A percentile compares a stretch with the other conserved stretches of the same genome.
Evolutionary conservation across 2,888 invertebrate genomes (phyloP).

Genomic region (Pachliopta kotzebuea): DNA sequence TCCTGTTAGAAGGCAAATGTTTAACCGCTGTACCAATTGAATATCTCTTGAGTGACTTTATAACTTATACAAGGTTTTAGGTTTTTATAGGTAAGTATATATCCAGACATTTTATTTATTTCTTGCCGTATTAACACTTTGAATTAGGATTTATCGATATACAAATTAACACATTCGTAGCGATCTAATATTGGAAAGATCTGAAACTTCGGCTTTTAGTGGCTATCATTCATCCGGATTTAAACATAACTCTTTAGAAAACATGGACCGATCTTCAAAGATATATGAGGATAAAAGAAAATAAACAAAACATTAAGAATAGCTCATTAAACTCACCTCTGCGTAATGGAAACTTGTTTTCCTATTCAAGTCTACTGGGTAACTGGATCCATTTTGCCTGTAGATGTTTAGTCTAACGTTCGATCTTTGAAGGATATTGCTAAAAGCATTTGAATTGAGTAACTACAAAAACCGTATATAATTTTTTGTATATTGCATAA

Average conservation of each 20-base stretch:
- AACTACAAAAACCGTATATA: not conserved
- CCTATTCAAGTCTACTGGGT: not conserved
- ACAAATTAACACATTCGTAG: not conserved
- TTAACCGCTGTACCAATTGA: too few relatives aligned
- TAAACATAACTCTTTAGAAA: not conserved
- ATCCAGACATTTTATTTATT: too few relatives aligned
- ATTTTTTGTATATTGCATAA: too few relatives aligned
- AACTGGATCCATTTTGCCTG: not conserved
- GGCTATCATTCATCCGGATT: not conserved
- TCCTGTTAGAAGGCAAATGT: too few relatives aligned
- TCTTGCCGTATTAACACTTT: too few relatives aligned
- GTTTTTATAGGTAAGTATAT: too few relatives aligned
- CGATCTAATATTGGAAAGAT: not conserved
- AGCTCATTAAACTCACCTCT: not conserved
- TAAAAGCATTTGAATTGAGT: not conserved
- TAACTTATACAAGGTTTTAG: too few relatives aligned
- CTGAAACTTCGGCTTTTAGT: not conserved
- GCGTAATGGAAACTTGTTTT: constrained; percentile 8
- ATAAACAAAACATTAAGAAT: not conserved
- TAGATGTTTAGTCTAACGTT: constrained; percentile 7
- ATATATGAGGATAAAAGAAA: not conserved
- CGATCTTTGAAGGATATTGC: not conserved
- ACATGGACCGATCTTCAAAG: not conserved
- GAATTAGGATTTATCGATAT: too few relatives aligned
- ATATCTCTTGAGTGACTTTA: too few relatives aligned